Evolutionary conservation across 2,113 vertebrate species (phyloP), one percentile per base, ranked within the genome.

Genomic region (Pterophyllum scalare): DNA sequence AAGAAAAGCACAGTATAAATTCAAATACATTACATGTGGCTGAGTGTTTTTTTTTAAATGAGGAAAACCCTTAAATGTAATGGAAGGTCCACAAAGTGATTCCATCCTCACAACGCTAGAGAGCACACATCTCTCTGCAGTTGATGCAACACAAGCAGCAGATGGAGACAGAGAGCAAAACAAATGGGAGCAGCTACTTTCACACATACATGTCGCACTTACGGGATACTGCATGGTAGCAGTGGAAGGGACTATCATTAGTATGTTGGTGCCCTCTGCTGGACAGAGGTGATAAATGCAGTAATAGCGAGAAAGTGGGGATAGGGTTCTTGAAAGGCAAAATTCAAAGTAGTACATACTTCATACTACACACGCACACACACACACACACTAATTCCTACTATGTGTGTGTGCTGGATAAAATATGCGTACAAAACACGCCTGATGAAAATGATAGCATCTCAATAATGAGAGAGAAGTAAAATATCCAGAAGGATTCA

Each of bases 211-310:
- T 72, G 61, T 22, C 20, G 9, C 3, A 28, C 22, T 64, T 2
- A 13, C 35, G 52, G 58, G 20, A 46, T n/a, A 13, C 31, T 62
- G 62, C 3, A 79, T 2, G 2, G 13, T 19, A 40, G 20, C 12
- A 5, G 24, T 40, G 31, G 8, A 13, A 33, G n/a, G 12, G 52
- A 24, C 24, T 33, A 12, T 87, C 22, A 15, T 5, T 84, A 77
- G 83, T 85, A 3, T 76, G 31, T 40, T 92, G 85, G 85, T 80
- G 86, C 89, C 13, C 86, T 93, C 92, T 94, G 79, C 85, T 91
- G 93, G 92, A 77, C 78, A 83, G 9, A 54, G n/a, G 12, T 4
- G 3, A 52, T 59, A 75, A 80, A 57, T 87, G 59, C 89, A 83
- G 24, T 7, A 11, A 26, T 5, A 59, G 10, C 31, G 19, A 38